Percentiles rank a stretch among this genome's conserved stretches.
Conservation (phyloP, 2,113 vertebrate species). For the Heterochromis multidens region DNA sequence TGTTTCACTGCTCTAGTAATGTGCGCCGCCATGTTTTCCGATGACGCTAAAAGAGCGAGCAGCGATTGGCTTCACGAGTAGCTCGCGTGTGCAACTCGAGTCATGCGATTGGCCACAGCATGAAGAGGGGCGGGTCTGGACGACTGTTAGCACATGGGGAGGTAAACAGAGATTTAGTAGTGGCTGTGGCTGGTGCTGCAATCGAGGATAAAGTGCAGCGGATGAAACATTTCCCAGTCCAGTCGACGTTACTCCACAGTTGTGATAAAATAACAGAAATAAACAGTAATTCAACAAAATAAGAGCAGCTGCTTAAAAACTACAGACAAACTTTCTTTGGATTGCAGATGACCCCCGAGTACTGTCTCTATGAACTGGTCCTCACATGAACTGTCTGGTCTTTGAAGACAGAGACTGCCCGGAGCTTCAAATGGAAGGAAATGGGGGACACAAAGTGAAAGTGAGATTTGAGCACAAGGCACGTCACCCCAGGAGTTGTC, state of each 20-base stretch:
- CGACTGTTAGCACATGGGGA: slow-evolving; percentile 23
- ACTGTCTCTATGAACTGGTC: background rate
- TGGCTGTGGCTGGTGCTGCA: background rate
- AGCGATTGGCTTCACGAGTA: slow-evolving; percentile 52
- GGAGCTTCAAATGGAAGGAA: background rate
- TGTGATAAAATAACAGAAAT: background rate
- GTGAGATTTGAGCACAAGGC: slow-evolving; percentile 52
- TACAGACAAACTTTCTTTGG: background rate
- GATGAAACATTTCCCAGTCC: background rate
- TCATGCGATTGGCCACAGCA: slow-evolving; percentile 48
- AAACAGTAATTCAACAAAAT: background rate
- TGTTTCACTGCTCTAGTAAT: slow-evolving; percentile 37
- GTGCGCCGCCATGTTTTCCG: slow-evolving; percentile 73
- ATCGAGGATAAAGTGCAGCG: background rate
- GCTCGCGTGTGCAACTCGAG: background rate
- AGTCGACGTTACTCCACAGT: background rate
- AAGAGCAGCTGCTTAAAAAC: background rate
- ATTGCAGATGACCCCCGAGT: background rate
- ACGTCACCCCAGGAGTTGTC: slow-evolving; percentile 59
- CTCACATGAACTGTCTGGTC: background rate
- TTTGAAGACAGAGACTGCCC: background rate
- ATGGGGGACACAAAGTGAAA: background rate
- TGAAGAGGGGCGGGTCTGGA: background rate
- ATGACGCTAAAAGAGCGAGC: background rate
- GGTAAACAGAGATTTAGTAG: slow-evolving; percentile 29